Conservation (phyloP, 2,113 vertebrate species). For the Sorex araneus region DNA sequence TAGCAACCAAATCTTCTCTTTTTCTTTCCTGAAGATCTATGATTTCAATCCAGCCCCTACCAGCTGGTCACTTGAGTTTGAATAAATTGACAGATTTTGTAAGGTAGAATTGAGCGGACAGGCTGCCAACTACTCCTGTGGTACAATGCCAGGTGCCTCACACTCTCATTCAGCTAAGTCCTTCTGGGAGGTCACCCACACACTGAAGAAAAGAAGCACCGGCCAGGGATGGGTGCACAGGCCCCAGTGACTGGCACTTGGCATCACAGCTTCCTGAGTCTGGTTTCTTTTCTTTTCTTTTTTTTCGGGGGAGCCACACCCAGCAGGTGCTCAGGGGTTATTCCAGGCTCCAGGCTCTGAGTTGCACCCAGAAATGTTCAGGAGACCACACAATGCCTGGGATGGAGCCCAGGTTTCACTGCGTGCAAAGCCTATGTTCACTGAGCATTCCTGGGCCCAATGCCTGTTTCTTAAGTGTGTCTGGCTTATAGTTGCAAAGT, state of each 20-base stretch:
- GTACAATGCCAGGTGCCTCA: neutral
- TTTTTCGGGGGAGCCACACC: too few relatives aligned
- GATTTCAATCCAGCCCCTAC: neutral
- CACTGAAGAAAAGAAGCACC: neutral
- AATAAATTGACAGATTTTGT: constrained; percentile 47
- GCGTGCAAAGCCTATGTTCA: too few relatives aligned
- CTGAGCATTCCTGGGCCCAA: too few relatives aligned
- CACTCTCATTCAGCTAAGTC: neutral
- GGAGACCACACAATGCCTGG: too few relatives aligned
- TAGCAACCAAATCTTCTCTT: constrained; percentile 44
- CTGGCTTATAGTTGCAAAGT: neutral
- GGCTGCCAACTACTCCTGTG: constrained; percentile 28
- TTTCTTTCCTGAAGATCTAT: neutral
- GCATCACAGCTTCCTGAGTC: neutral
- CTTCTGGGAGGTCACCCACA: neutral
- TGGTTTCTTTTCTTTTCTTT: neutral
- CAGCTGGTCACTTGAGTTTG: constrained; percentile 24
- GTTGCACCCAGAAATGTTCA: too few relatives aligned
- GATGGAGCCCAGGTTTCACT: too few relatives aligned
- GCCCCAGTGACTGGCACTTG: neutral
- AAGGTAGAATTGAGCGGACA: constrained; percentile 40
- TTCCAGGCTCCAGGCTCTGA: too few relatives aligned
- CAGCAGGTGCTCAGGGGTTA: too few relatives aligned
- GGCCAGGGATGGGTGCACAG: too few relatives aligned
- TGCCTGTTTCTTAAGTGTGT: neutral